Conservation (phyloP, 2,113 vertebrate species). For the Brienomyrus brachyistius region DNA sequence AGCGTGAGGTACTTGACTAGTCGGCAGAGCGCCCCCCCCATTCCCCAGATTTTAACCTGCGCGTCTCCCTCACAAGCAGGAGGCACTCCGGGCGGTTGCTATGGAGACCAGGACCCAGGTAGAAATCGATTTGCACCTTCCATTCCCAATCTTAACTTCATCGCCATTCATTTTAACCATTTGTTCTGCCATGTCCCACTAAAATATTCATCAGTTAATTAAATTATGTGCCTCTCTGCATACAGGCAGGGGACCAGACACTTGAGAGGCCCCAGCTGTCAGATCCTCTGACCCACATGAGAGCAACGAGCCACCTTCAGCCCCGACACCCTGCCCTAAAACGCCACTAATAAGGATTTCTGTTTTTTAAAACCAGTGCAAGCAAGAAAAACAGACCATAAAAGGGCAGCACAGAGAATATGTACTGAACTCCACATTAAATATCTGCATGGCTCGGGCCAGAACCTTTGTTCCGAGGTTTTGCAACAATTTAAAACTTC, state of each 20-base stretch:
- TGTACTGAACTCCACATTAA: background rate
- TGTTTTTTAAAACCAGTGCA: background rate
- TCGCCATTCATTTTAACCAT: slow-evolving; percentile 14
- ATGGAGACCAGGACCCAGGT: slow-evolving; percentile 54
- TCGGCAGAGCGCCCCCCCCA: background rate
- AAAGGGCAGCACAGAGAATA: background rate
- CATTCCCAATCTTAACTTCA: slow-evolving; percentile 38
- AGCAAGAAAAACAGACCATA: background rate
- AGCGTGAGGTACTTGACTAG: background rate
- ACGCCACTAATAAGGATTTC: background rate
- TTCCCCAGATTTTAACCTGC: background rate
- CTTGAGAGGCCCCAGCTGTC: background rate
- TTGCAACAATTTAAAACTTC: background rate
- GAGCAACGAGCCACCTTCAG: background rate
- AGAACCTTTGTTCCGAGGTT: too few species aligned
- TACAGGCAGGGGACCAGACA: background rate
- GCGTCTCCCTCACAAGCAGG: background rate
- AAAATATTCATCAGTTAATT: background rate
- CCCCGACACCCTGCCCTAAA: background rate
- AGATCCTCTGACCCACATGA: background rate
- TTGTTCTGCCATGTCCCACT: background rate
- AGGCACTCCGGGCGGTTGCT: slow-evolving; percentile 51
- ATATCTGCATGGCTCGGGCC: too few species aligned
- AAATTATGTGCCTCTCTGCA: background rate
- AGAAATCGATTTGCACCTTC: slow-evolving; percentile 40